Evolutionary conservation across 2,888 invertebrate species (phyloP), one percentile per base, ranked within the genome.

Genomic region (Andricus curvator): DNA sequence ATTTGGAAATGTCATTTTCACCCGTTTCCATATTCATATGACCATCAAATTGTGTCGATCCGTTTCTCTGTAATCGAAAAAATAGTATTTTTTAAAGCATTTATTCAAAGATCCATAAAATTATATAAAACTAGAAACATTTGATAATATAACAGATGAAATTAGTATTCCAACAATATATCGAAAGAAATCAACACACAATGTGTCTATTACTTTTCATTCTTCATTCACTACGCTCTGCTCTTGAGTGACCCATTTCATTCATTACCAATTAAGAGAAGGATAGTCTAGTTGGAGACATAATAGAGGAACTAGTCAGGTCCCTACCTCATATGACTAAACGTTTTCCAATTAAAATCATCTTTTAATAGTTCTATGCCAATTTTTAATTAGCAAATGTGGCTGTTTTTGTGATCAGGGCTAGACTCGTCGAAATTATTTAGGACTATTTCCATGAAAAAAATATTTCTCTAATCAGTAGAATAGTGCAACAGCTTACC

Each of bases 11-110:
- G 78, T 95, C 94, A 17, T 93, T 92, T 1, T 92, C 93, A 0
- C 97, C 97, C 0, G 97, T 97, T 41, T 95, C 95, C 92, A 98
- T 95, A 87, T 97, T 97, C 89, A 96, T 95, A 74, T 95, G 93
- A 0, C 98, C 98, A 81, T 97, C 97, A 68, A 95, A 96, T 0
- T 93, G 94, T 1, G 94, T 93, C 0, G 96, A 96, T 81, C 95
- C 96, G 89, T 98, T 98, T 88, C 97, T 95, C 96, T 97, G 92
- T 22, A 86, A 86, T 41, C 9, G 22, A 77, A 82, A 83, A 74
- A 70, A 29, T 37, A 66, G 64, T 25, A 20, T 25, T 60, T 65
- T 37, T 65, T 56, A 25, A 78, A 17, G n/a, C n/a, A 11, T 56
- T 22, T n/a, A 11, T 56, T 22, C 22, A 22, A 60, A 60, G 0